phyloP scores from a whole-genome alignment of 1,140 invertebrate species.

The Drosophila teissieri region DNA sequence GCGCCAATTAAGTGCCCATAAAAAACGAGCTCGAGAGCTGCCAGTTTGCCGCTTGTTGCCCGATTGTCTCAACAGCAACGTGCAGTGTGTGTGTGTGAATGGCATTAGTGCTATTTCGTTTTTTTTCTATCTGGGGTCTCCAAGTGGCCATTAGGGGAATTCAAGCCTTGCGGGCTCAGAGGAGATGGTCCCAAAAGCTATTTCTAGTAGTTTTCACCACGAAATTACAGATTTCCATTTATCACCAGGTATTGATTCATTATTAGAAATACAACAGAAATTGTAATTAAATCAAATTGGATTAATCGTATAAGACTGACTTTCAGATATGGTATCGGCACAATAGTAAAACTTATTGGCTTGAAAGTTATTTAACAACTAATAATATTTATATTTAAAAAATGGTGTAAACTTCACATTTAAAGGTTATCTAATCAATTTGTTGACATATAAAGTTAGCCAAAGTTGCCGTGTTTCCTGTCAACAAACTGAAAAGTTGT shows the following conservation, averaged over 20 bases:
- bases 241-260: no score
- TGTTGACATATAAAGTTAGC: neutral
- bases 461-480: neutral
- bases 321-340: no score
- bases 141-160: conserved; percentile 59
- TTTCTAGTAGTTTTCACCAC: neutral
- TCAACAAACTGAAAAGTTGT: neutral
- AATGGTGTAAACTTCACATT: neutral
- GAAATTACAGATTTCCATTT: neutral
- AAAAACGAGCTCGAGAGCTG: conserved; percentile 53
- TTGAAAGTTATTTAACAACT: no score
- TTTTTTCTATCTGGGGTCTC: conserved; percentile 7
- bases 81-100: neutral
- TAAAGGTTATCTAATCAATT: neutral
- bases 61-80: conserved; percentile 58
- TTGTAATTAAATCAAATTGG: no score
- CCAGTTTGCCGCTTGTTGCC: conserved; percentile 32
- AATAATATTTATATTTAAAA: no score
- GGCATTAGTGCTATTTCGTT: neutral
- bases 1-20: conserved; percentile 74
- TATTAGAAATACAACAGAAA: no score
- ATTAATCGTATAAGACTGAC: no score
- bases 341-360: no score
- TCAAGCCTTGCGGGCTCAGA: conserved; percentile 11
- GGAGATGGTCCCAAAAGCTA: neutral